A percentile compares a stretch with the other conserved stretches of the same genome.
Evolutionary conservation across 53 echinoderm and acorn worm genomes (phyloP).

Genomic region (Crossaster papposus): DNA sequence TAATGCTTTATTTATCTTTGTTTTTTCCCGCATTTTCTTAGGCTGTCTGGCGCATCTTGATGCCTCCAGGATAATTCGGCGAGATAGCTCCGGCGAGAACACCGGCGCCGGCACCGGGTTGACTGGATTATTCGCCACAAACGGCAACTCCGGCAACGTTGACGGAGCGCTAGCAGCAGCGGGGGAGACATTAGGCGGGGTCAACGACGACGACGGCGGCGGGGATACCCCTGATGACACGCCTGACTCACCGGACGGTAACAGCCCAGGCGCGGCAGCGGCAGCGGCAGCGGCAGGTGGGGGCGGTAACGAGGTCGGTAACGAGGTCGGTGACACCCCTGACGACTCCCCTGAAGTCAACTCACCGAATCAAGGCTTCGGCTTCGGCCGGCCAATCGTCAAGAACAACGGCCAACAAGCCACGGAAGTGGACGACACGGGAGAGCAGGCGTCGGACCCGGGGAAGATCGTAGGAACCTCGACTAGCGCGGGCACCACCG

Average conservation of each 20-base stretch:
- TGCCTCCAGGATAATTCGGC: slow-evolving; percentile 13
- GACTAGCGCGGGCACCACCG: slow-evolving; percentile 12
- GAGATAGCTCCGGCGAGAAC: not conserved
- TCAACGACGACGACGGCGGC: slow-evolving; percentile 1
- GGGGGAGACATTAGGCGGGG: not conserved
- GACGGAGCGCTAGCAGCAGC: not conserved
- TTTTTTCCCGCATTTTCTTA: not conserved
- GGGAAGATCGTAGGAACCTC: slow-evolving; percentile 38
- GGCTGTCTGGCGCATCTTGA: slow-evolving; percentile 43
- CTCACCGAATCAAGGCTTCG: not conserved
- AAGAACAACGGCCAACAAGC: slow-evolving; percentile 15
- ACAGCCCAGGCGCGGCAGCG: not conserved
- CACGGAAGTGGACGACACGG: not conserved
- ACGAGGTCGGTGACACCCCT: slow-evolving; percentile 33
- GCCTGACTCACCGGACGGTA: not conserved
- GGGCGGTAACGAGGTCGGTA: slow-evolving; percentile 22
- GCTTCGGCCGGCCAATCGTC: not conserved
- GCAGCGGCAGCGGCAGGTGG: slow-evolving; percentile 21
- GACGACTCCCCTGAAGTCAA: not conserved
- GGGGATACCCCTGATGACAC: slow-evolving; percentile 5
- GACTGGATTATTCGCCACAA: not conserved
- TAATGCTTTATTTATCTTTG: no score
- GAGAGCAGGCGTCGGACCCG: slow-evolving; percentile 9
- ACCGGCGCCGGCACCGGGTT: not conserved
- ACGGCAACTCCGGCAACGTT: not conserved